A percentile compares a stretch with the other conserved stretches of the same genome.
Evolutionary conservation across 2,797 vertebrate species (phyloP).

Genomic region (Chrysocyon brachyurus): DNA sequence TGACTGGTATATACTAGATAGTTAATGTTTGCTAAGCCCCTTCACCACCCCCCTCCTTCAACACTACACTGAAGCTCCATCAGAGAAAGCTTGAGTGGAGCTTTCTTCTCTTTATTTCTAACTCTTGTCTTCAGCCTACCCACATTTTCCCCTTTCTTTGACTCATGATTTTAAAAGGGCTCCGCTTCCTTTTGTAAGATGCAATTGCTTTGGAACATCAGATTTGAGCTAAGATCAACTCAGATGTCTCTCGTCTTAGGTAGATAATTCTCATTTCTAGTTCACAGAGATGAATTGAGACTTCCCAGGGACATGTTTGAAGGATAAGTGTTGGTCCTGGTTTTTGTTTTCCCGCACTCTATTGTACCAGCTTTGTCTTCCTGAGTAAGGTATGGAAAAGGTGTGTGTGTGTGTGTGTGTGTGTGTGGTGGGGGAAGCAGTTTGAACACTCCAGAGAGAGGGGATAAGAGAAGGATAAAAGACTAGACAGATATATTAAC

Average conservation of each 20-base stretch:
- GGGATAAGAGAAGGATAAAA: background rate
- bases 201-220: background rate
- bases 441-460: background rate
- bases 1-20: background rate
- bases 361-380: background rate
- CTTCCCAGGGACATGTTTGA: background rate
- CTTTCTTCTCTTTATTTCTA: constrained; percentile 43
- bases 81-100: background rate
- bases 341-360: background rate
- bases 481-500: background rate
- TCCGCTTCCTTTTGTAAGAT: background rate
- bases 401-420: no score
- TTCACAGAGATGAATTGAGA: background rate
- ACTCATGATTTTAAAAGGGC: background rate
- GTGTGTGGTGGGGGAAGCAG: background rate
- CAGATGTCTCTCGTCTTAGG: background rate
- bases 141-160: background rate
- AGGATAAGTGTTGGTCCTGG: background rate
- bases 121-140: background rate
- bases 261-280: background rate
- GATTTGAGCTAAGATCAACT: background rate
- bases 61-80: background rate
- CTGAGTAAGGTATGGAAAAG: background rate
- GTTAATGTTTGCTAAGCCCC: background rate
- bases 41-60: background rate